Evolutionary conservation across 1,140 invertebrate genomes (phyloP), one percentile per base, ranked within the genome.

Genomic region (Bilobella aurantiaca): DNA sequence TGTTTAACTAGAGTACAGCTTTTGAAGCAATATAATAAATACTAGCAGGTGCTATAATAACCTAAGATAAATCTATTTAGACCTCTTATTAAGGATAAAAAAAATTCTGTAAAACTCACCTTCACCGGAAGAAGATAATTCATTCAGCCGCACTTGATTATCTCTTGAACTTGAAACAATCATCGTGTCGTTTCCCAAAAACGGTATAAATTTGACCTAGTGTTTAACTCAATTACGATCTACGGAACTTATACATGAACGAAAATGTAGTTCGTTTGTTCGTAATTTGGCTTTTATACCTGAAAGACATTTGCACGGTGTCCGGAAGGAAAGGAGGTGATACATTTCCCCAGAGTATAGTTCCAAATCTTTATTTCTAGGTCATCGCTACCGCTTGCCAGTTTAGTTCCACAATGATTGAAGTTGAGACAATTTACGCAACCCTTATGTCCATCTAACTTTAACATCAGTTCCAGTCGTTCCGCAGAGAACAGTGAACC

Each of bases 401-500:
- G 76, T 53, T 87, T 78, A 53, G 84, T 84, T 37, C 90, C 90
- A 80, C 78, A 73, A 58, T 83, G 82, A 79, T 93, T 93, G 77
- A 96, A 97, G 79, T 91, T 87, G 42, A 97, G 81, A 53, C 89
- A 86, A 81, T 96, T 96, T 12, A 96, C 92, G 81, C 93, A 96
- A 47, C 92, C 92, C 73, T 80, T 79, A 79, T 96, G 93, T 68
- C 84, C 83, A 32, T 87, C 83, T 73, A 97, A 79, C 75, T 86
- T 85, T 70, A 86, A 84, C 77, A 87, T 83, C 31, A 92, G 79
- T 75, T 92, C 83, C 73, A 97, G 78, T 67, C 89, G 84, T 77
- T 94, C 85, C 5, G 93, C 88, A 69, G 85, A 84, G 74, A 89
- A 84, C 28, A 93, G 79, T 25, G 91, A 93, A 8, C 86, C 87